A percentile compares a stretch with the other conserved stretches of the same genome.
These are phyloP conservation scores for Coboldia fuscipes DNA, from an alignment of 1,140 invertebrate species.

Conservation along the genomic window DNA sequence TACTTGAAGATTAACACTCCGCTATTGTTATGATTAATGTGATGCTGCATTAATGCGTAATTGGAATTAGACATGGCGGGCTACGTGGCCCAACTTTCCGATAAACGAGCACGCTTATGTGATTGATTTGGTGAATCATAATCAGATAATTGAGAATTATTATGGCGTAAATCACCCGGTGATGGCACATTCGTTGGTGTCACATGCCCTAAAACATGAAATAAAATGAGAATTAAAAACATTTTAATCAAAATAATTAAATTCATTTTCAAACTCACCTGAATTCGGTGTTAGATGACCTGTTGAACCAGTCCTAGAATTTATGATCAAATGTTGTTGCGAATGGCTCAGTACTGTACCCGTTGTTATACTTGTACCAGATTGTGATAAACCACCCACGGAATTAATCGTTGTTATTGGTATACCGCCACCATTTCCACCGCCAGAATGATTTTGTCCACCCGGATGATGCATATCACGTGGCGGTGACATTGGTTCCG, in stretches of 20 bases:
- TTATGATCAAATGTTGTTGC: conserved; percentile 25
- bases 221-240: not conserved
- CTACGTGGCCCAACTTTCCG: conserved; percentile 71
- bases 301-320: conserved; percentile 25
- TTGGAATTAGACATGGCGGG: conserved; percentile 15
- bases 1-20: not conserved
- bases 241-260: not conserved
- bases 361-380: conserved; percentile 21
- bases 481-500: conserved; percentile 83
- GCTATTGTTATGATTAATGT: conserved; percentile 6
- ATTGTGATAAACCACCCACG: conserved; percentile 9
- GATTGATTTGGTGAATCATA: conserved; percentile 56
- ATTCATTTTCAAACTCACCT: conserved; percentile 12
- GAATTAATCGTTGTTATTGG: conserved; percentile 9
- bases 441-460: conserved; percentile 23
- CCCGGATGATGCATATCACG: conserved; percentile 26
- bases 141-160: conserved; percentile 33
- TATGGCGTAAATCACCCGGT: conserved; percentile 32
- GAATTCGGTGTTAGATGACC: conserved; percentile 37
- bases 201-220: conserved; percentile 31
- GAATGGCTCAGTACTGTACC: conserved; percentile 20
- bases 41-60: not conserved
- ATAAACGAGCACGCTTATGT: conserved; percentile 53
- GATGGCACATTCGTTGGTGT: conserved; percentile 57
- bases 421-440: conserved; percentile 10